Conservation (phyloP, 2,888 invertebrate species). For the Nudaria mundana region DNA sequence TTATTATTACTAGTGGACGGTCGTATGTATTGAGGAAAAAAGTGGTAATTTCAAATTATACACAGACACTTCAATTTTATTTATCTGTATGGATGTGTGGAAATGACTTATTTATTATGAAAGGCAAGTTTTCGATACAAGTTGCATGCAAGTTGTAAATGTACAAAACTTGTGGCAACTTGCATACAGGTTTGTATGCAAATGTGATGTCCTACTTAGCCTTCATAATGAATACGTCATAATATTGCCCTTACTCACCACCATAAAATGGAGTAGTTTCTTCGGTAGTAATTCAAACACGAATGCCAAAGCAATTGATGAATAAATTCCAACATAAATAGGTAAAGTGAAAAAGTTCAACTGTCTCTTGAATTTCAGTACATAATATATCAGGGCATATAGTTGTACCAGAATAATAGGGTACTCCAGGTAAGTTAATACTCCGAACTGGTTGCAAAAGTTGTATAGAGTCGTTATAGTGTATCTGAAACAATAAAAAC, state of each 20-base stretch:
- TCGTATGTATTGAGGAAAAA: too few relatives aligned
- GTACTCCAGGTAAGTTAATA: constrained; percentile 91
- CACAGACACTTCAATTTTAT: too few relatives aligned
- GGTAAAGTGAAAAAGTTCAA: constrained; percentile 64
- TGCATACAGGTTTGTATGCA: too few relatives aligned
- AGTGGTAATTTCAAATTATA: too few relatives aligned
- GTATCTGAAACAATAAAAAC: constrained; percentile 81
- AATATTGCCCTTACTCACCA: constrained; percentile 86
- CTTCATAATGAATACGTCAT: too few relatives aligned
- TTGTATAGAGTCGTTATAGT: constrained; percentile 91
- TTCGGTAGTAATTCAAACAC: constrained; percentile 61
- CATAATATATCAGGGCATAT: constrained; percentile 86
- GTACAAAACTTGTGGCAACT: too few relatives aligned
- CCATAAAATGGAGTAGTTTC: constrained; percentile 79
- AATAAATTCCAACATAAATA: constrained; percentile 50
- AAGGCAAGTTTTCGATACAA: too few relatives aligned
- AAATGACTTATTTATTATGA: too few relatives aligned
- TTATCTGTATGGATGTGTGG: too few relatives aligned
- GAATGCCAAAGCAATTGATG: constrained; percentile 46
- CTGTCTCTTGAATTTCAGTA: constrained; percentile 84
- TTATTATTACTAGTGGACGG: too few relatives aligned
- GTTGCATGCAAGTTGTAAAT: too few relatives aligned
- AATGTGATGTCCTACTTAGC: too few relatives aligned
- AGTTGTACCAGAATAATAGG: constrained; percentile 90
- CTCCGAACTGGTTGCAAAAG: constrained; percentile 85